Conservation (phyloP, 1,140 invertebrate species). For the Drosophila auraria region DNA sequence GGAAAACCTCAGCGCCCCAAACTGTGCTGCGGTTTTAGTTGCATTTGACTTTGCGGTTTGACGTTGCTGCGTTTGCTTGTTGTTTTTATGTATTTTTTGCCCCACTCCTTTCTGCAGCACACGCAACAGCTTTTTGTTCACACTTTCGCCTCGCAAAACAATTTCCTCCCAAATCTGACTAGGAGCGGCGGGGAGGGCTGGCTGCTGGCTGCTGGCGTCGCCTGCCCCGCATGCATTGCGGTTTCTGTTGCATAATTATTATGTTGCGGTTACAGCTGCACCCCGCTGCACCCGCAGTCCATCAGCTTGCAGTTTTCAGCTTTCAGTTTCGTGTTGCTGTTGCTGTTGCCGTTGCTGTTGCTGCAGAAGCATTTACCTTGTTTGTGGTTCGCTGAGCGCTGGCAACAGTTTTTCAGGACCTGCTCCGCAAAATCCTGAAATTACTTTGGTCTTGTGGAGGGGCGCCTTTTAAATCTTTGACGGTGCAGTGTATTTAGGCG, state of each 20-base stretch:
- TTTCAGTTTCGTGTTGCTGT: conserved; percentile 46
- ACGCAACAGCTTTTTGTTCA: conserved; percentile 83
- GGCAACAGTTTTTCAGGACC: conserved; percentile 72
- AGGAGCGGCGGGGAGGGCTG: conserved; percentile 7
- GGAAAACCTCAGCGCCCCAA: conserved; percentile 61
- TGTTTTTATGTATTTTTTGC: conserved; percentile 56
- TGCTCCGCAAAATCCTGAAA: conserved; percentile 49
- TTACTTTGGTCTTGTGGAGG: conserved; percentile 63
- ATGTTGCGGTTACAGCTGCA: conserved; percentile 70
- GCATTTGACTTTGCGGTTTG: conserved; percentile 82
- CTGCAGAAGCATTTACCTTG: conserved; percentile 80
- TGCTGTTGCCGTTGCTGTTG: conserved; percentile 52
- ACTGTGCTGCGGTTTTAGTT: conserved; percentile 78
- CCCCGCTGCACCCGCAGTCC: conserved; percentile 12
- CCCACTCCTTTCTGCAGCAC: conserved; percentile 61
- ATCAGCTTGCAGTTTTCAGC: neutral
- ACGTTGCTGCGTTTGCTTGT: conserved; percentile 72
- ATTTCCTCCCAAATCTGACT: conserved; percentile 64
- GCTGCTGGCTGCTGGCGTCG: conserved; percentile 39
- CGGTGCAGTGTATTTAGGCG: conserved; percentile 65
- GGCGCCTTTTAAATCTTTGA: conserved; percentile 57
- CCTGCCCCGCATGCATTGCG: conserved; percentile 76
- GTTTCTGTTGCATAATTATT: conserved; percentile 83
- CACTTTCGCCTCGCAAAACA: conserved; percentile 81
- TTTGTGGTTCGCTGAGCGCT: conserved; percentile 73